Conservation (phyloP, 2,797 vertebrate species). For the Protosalanx chinensis region DNA sequence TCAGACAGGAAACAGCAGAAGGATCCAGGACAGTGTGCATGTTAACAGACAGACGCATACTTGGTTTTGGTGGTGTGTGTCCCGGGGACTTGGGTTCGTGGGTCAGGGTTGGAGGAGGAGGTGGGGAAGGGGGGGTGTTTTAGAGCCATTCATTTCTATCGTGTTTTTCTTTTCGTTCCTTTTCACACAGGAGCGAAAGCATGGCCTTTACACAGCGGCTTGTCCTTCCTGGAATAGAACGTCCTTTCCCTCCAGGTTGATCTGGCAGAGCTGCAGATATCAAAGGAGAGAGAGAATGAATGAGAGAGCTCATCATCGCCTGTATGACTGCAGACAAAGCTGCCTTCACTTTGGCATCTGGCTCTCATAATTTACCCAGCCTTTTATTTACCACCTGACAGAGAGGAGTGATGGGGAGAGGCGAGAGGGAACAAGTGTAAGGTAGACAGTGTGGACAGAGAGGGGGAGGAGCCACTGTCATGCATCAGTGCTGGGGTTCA, state of each 20-base stretch:
- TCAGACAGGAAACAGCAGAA: no score
- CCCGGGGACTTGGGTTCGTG: background rate
- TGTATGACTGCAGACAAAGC: slow-evolving; percentile 37
- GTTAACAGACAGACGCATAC: background rate
- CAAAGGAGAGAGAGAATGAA: slow-evolving; percentile 41
- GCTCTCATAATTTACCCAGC: slow-evolving; percentile 36
- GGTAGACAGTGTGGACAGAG: slow-evolving; percentile 17
- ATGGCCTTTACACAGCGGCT: slow-evolving; percentile 98
- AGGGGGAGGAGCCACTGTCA: background rate
- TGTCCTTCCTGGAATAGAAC: slow-evolving; percentile 99
- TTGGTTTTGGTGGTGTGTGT: slow-evolving; percentile 7
- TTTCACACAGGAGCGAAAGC: slow-evolving; percentile 91
- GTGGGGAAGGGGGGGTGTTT: background rate
- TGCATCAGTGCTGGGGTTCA: background rate
- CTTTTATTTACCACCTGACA: slow-evolving; percentile 30
- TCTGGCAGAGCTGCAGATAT: slow-evolving; percentile 88
- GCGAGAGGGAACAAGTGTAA: background rate
- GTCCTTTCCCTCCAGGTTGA: slow-evolving; percentile 99
- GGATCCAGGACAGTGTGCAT: background rate
- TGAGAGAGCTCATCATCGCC: slow-evolving; percentile 3
- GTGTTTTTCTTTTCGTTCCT: slow-evolving; percentile 33
- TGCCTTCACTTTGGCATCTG: slow-evolving; percentile 31
- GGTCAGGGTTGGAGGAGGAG: slow-evolving; percentile 21
- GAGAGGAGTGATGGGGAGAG: slow-evolving; percentile 21
- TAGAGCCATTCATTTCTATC: slow-evolving; percentile 36